These are phyloP conservation scores for Aphodius sticticus DNA, from an alignment of 2,888 invertebrate species.

Conservation along the genomic window DNA sequence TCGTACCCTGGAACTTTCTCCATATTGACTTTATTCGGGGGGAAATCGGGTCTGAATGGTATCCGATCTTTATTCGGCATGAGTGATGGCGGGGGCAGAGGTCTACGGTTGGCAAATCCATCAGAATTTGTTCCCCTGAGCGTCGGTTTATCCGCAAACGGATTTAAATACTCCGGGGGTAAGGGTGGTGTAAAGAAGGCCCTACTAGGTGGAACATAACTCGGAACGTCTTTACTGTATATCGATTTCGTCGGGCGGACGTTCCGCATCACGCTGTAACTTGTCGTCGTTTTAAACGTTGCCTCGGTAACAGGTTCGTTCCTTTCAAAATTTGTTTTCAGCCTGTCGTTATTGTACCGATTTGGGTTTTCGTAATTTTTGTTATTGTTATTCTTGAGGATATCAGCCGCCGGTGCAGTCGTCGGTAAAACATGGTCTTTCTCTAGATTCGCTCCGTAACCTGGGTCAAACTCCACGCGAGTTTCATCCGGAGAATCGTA, in stretches of 20 bases:
- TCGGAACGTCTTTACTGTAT: constrained; percentile 76
- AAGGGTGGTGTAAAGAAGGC: constrained; percentile 81
- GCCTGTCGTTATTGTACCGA: constrained; percentile 62
- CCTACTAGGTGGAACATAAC: constrained; percentile 83
- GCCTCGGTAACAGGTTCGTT: constrained; percentile 55
- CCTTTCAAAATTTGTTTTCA: constrained; percentile 54
- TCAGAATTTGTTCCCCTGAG: constrained; percentile 72
- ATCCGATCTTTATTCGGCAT: constrained; percentile 85
- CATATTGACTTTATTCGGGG: constrained; percentile 55
- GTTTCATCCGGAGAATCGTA: constrained; percentile 43
- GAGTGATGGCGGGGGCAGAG: constrained; percentile 83
- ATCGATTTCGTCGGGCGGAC: constrained; percentile 68
- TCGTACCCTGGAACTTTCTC: constrained; percentile 49
- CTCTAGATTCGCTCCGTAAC: constrained; percentile 75
- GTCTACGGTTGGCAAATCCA: constrained; percentile 75
- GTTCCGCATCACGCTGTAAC: constrained; percentile 67
- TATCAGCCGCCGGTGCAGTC: constrained; percentile 80
- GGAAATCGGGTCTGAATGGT: constrained; percentile 77
- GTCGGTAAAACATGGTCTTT: constrained; percentile 78
- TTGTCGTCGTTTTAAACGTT: constrained; percentile 57
- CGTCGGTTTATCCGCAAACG: constrained; percentile 90
- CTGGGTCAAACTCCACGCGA: constrained; percentile 48
- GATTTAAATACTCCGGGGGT: constrained; percentile 84
- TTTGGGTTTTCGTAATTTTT: constrained; percentile 79
- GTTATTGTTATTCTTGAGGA: constrained; percentile 79